Evolutionary conservation across 2,113 vertebrate genomes (phyloP).

Genomic region (Scolopax mira): DNA sequence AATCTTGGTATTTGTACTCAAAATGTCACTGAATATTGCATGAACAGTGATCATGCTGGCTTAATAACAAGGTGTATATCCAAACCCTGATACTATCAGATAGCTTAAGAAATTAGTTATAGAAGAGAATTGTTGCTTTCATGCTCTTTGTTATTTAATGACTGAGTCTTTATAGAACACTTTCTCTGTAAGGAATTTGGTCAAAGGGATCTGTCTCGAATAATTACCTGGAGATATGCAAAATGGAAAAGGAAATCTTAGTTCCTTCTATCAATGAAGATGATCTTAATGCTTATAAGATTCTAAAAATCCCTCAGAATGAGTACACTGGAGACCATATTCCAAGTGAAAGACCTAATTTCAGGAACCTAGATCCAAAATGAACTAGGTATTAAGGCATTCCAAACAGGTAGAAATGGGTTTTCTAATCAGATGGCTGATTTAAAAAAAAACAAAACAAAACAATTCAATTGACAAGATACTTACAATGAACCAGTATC

Average conservation of each 20-base stretch:
- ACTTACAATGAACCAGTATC: not conserved
- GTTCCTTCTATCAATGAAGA: not conserved
- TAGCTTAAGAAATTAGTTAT: slow-evolving; percentile 39
- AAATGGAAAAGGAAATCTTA: not conserved
- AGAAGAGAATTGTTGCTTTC: not conserved
- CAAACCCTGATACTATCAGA: slow-evolving; percentile 41
- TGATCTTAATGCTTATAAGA: not conserved
- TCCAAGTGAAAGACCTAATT: not conserved
- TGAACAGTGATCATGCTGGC: slow-evolving; percentile 54
- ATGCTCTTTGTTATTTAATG: not conserved
- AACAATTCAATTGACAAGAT: not conserved
- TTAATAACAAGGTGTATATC: slow-evolving; percentile 67
- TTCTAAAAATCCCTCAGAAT: not conserved
- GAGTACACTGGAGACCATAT: not conserved
- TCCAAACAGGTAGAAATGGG: not conserved
- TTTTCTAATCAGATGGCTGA: not conserved
- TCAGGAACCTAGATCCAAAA: not conserved
- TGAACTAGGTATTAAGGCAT: not conserved
- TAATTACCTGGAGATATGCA: not conserved
- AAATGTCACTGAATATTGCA: slow-evolving; percentile 80
- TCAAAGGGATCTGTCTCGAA: not conserved
- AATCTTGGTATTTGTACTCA: slow-evolving; percentile 81
- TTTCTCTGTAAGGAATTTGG: not conserved
- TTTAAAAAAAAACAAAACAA: not conserved
- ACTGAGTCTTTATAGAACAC: not conserved